Base-by-base conservation (phyloP, 2,797 vertebrate species). In the Poecilia picta region DNA sequence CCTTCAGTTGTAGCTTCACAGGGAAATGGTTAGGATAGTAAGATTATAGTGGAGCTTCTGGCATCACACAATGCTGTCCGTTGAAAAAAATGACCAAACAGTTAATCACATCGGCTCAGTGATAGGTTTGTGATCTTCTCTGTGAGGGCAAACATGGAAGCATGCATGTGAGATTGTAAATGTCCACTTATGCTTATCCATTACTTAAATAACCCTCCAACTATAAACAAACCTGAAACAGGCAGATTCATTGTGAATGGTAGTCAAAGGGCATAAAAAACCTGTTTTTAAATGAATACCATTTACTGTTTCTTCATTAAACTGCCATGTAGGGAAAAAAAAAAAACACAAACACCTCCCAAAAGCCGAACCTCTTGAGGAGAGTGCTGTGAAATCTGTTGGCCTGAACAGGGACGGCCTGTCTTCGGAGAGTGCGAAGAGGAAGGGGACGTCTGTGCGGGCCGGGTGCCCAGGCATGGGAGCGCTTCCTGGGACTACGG, bases 391-490 rank as follows among this genome's bases (percentile, higher is more conserved):
- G 73, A 86, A 85, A 89, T 64, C 81, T 86, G 85, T 78, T 78
- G 62, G 51, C 53, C 64, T 16, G 62, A 89, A 88, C 87, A 88
- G 76, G 23, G 71, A 51, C 83, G 41, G 71, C 55, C 71, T 83
- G 81, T 89, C 87, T 90, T 79, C 80, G 80, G 74, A 73, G 77
- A 86, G 73, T 73, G 78, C 73, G 78, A 85, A 73, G 39, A 18
- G 45, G 15, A 72, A 84, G 77, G 76, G 85, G 79, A 82, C 83
- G 86, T 84, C 85, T 85, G 76, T 80, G 71, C 79, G 85, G 89
- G 89, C 81, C 85, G 73, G 82, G 82, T 91, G 89, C 91, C 89
- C 89, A 86, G 83, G 73, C 51, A 70, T n/a, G 31, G 83, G 82
- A 79, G 80, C 83, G 82, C 80, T 84, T 87, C 78, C 80, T 75